phyloP scores from a whole-genome alignment of 2,888 invertebrate genomes.

The Drosophila longiperda region DNA sequence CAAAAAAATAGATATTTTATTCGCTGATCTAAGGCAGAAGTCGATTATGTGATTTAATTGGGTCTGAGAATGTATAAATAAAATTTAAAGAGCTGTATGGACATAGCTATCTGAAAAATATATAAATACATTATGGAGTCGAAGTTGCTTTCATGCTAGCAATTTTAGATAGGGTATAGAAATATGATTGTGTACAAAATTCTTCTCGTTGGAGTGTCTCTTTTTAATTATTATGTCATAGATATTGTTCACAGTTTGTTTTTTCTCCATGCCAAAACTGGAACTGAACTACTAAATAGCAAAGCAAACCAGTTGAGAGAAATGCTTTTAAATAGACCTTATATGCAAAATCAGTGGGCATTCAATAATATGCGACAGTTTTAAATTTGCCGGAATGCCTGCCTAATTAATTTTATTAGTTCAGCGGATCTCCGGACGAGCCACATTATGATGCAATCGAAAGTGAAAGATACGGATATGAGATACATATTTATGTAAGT shows the following conservation, averaged over 20 bases:
- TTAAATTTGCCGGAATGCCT: slow-evolving; percentile 45
- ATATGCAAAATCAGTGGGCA: slow-evolving; percentile 44
- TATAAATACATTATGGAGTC: not conserved
- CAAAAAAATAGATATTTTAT: not conserved
- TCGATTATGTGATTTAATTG: not conserved
- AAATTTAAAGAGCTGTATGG: not conserved
- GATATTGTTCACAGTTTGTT: slow-evolving; percentile 30
- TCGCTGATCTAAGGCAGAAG: not conserved
- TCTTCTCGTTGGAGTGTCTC: slow-evolving; percentile 7
- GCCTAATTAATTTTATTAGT: slow-evolving; percentile 67
- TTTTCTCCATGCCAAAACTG: slow-evolving; percentile 31
- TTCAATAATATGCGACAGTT: slow-evolving; percentile 41
- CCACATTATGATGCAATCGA: slow-evolving; percentile 65
- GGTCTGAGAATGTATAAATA: not conserved
- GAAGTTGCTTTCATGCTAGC: not conserved
- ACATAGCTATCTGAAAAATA: not conserved
- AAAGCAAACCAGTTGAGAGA: slow-evolving; percentile 46
- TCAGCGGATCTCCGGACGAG: slow-evolving; percentile 41
- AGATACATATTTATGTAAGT: slow-evolving; percentile 48
- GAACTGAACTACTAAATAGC: slow-evolving; percentile 31
- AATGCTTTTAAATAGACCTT: slow-evolving; percentile 35
- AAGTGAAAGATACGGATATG: slow-evolving; percentile 62
- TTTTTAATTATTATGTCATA: slow-evolving; percentile 33
- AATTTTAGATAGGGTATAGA: not conserved
- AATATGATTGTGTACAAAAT: not conserved